Percentiles rank a stretch among this genome's conserved stretches.
Evolutionary conservation across 2,113 vertebrate species (phyloP).

Genomic region (Nothobranchius kuhntae): DNA sequence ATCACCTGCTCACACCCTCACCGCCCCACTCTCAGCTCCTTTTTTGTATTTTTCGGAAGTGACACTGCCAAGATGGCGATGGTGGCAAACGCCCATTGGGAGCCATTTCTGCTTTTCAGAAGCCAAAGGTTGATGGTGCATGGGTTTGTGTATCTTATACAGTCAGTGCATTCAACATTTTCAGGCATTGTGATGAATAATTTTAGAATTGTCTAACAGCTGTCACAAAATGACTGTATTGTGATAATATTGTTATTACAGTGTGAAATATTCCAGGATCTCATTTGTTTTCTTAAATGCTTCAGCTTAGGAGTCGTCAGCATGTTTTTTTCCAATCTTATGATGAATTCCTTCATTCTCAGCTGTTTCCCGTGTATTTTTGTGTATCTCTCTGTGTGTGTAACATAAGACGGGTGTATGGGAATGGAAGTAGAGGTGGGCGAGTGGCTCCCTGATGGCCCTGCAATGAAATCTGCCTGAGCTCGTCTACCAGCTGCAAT

Average conservation of each 20-base stretch:
- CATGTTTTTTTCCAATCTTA: slow-evolving; percentile 19
- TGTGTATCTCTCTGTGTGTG: slow-evolving; percentile 23
- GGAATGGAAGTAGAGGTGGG: slow-evolving; percentile 71
- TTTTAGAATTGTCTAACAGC: too few species aligned
- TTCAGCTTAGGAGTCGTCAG: slow-evolving; percentile 37
- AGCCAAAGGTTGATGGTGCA: too few species aligned
- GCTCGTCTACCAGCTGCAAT: slow-evolving; percentile 79
- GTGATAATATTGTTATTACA: background rate
- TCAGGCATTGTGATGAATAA: too few species aligned
- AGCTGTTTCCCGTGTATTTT: background rate
- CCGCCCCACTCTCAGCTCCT: too few species aligned
- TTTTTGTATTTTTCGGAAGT: too few species aligned
- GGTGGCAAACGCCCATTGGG: too few species aligned
- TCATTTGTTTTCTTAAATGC: background rate
- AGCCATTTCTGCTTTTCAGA: too few species aligned
- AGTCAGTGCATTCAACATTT: too few species aligned
- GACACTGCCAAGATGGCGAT: too few species aligned
- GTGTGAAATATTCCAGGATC: background rate
- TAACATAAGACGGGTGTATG: slow-evolving; percentile 62
- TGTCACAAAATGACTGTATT: background rate
- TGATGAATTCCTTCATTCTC: slow-evolving; percentile 43
- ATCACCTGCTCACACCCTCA: too few species aligned
- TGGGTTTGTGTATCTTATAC: too few species aligned
- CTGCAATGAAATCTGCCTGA: slow-evolving; percentile 75
- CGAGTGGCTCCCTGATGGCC: slow-evolving; percentile 68